Percentiles rank a stretch among this genome's conserved stretches.
These are phyloP conservation scores for Pristionchus maxplancki DNA, from an alignment of 2,888 invertebrate genomes.

Conservation along the genomic window DNA sequence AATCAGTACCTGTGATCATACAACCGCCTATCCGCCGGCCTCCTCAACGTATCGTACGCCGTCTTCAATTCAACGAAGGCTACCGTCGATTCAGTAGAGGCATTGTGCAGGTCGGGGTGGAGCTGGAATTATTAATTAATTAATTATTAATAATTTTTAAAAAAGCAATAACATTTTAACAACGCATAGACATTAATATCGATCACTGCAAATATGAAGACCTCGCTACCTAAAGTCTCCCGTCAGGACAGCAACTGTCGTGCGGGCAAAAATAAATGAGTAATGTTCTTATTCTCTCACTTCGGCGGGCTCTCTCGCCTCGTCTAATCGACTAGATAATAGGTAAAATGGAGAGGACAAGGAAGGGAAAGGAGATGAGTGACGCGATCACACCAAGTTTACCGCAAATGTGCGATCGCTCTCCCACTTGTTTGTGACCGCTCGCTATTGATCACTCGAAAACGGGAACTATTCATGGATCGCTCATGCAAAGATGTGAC, in stretches of 20 bases:
- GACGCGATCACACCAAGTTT: conserved; percentile 1
- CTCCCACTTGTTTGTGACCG: too few relatives aligned
- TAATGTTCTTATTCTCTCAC: too few relatives aligned
- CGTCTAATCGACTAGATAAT: too few relatives aligned
- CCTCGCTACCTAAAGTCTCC: background rate
- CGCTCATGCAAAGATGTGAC: background rate
- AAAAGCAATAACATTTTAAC: background rate
- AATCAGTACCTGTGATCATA: conserved; percentile 39
- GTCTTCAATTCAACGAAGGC: conserved; percentile 71
- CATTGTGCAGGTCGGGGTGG: conserved; percentile 69
- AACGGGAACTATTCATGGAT: background rate
- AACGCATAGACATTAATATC: background rate
- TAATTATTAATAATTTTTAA: conserved; percentile 50
- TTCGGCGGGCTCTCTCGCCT: too few relatives aligned
- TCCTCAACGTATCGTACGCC: conserved; percentile 68
- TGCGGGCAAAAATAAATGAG: too few relatives aligned
- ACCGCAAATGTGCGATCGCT: too few relatives aligned
- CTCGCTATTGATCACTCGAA: background rate
- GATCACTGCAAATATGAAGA: background rate
- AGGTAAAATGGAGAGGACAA: too few relatives aligned
- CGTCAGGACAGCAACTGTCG: background rate
- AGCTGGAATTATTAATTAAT: conserved; percentile 63
- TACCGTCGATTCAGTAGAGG: conserved; percentile 55
- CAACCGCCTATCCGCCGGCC: conserved; percentile 67
- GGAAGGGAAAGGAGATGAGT: background rate